These are phyloP conservation scores for Egretta garzetta DNA, from an alignment of 2,113 vertebrate species.

Conservation along the genomic window DNA sequence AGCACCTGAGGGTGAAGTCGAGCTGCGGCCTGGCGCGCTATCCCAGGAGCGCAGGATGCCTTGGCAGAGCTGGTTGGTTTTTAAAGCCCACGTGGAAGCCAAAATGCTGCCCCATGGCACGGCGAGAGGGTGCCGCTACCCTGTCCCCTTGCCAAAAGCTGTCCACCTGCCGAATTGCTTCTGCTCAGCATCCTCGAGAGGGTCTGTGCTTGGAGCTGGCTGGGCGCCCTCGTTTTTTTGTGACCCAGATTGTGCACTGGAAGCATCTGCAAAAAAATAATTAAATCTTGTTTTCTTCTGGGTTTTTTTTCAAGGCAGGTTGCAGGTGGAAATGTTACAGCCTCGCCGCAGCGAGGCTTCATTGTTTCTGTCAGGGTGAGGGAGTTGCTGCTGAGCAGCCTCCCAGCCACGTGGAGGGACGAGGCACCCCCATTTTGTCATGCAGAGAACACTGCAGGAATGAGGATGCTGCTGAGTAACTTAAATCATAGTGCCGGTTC, in stretches of 20 bases:
- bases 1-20: neutral
- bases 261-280: neutral
- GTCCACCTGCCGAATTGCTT: fast-evolving
- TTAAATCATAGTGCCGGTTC: neutral
- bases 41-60: neutral
- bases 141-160: fast-evolving
- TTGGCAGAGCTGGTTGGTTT: neutral
- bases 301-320: neutral
- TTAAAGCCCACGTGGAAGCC: neutral
- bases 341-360: neutral
- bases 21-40: fast-evolving
- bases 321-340: fast-evolving
- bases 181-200: fast-evolving
- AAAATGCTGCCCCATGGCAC: fast-evolving
- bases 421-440: fast-evolving
- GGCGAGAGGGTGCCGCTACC: neutral
- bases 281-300: neutral
- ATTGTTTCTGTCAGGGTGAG: neutral
- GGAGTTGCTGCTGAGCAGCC: neutral
- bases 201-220: neutral
- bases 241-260: neutral
- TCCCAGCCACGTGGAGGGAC: neutral
- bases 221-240: neutral
- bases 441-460: fast-evolving
- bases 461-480: neutral